Evolutionary conservation across 2,888 invertebrate species (phyloP).

Genomic region (Ellobium chinense): DNA sequence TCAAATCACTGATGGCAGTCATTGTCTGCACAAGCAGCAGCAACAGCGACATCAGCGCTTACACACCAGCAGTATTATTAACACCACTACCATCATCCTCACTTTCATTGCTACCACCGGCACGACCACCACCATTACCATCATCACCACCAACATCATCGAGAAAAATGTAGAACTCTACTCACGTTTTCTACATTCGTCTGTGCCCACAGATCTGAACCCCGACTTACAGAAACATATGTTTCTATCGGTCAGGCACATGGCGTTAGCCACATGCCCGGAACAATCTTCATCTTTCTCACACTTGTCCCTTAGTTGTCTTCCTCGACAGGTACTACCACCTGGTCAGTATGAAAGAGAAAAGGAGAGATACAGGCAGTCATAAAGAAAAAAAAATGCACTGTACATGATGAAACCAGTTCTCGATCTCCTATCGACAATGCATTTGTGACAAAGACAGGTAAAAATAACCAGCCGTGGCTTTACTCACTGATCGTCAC

Average conservation of each 20-base stretch:
- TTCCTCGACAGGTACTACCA: background rate
- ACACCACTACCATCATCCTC: background rate
- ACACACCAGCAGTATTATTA: background rate
- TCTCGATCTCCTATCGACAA: too few relatives aligned
- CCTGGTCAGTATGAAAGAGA: background rate
- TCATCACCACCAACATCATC: background rate
- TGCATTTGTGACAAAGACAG: too few relatives aligned
- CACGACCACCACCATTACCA: constrained; percentile 14
- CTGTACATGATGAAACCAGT: background rate
- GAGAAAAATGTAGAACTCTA: background rate
- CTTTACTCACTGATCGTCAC: too few relatives aligned
- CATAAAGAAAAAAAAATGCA: background rate
- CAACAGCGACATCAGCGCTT: too few relatives aligned
- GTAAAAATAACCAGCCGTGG: too few relatives aligned
- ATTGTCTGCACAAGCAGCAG: too few relatives aligned
- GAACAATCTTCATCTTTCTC: constrained; percentile 1
- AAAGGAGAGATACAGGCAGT: background rate
- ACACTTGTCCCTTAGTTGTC: background rate
- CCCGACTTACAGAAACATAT: constrained; percentile 7
- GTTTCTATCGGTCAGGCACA: background rate
- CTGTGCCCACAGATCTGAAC: background rate
- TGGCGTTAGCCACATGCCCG: background rate
- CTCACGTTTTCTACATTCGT: constrained; percentile 4
- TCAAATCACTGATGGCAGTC: too few relatives aligned
- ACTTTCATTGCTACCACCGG: constrained; percentile 5